Percentiles rank a stretch among this genome's conserved stretches.
Conservation (phyloP, 2,113 vertebrate species). For the Balaeniceps rex region DNA sequence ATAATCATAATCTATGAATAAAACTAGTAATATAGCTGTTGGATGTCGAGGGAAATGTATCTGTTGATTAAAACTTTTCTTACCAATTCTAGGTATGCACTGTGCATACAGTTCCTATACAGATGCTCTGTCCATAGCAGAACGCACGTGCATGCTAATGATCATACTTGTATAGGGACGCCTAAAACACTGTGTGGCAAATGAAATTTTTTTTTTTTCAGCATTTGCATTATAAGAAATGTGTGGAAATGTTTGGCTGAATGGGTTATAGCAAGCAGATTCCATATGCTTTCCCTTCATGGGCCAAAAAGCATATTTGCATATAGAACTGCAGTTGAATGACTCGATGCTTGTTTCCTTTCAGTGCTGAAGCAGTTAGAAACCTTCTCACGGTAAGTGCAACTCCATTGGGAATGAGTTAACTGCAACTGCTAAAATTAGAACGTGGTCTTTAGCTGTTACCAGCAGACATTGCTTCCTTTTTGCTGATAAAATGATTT, state of each 20-base stretch:
- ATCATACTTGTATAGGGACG: neutral
- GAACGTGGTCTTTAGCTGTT: conserved; percentile 34
- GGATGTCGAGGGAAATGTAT: neutral
- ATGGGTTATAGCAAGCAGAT: conserved; percentile 14
- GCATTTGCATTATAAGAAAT: conserved; percentile 15
- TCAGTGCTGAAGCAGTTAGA: conserved; percentile 84
- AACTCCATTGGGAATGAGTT: conserved; percentile 68
- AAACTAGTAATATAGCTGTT: neutral
- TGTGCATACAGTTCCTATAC: neutral
- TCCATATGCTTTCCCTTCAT: conserved; percentile 55
- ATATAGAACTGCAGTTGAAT: conserved; percentile 74
- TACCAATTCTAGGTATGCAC: neutral
- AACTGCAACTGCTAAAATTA: conserved; percentile 58
- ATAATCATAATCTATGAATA: neutral
- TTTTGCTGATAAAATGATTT: conserved; percentile 4
- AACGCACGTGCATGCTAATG: neutral
- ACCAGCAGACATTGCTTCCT: conserved; percentile 31
- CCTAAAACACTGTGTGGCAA: neutral
- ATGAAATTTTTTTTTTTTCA: neutral
- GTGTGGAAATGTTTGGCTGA: conserved; percentile 28
- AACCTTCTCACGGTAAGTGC: conserved; percentile 80
- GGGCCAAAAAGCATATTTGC: conserved; percentile 59
- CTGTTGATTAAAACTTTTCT: neutral
- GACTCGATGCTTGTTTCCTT: conserved; percentile 84
- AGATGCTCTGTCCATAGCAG: neutral